These are phyloP conservation scores for Strongylocentrotus purpuratus DNA, from an alignment of 35 echinoderm and acorn worm species.

Conservation along the genomic window DNA sequence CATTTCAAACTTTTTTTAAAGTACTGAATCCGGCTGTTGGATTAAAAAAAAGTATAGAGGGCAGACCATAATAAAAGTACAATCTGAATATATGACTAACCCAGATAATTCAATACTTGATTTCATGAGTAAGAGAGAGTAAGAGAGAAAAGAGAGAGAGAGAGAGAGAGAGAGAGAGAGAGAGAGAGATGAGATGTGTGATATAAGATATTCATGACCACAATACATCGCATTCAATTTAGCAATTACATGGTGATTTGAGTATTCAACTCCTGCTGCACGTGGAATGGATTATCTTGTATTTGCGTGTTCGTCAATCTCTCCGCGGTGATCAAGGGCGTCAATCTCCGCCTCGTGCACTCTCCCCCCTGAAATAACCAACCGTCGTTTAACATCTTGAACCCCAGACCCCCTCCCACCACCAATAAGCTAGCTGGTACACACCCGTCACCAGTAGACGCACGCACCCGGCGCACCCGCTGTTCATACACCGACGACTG, in stretches of 20 bases:
- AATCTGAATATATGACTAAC: background rate
- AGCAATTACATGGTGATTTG: conserved; percentile 37
- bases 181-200: background rate
- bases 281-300: conserved; percentile 39
- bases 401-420: background rate
- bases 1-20: background rate
- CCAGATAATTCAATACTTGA: background rate
- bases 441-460: background rate
- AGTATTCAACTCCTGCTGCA: conserved; percentile 1
- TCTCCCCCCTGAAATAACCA: background rate
- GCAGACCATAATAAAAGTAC: no score
- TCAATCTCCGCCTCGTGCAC: background rate
- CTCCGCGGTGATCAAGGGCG: background rate
- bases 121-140: background rate
- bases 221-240: conserved; percentile 25
- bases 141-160: background rate
- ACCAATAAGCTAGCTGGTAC: background rate
- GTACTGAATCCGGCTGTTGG: no score
- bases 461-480: background rate
- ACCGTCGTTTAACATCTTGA: background rate
- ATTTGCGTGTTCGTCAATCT: background rate
- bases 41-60: no score
- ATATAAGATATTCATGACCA: conserved; percentile 29
- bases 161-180: background rate
- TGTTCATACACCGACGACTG: background rate